Base-by-base conservation (phyloP, 2,888 invertebrate species). In the Scaptodrosophila latifasciaeformis region DNA sequence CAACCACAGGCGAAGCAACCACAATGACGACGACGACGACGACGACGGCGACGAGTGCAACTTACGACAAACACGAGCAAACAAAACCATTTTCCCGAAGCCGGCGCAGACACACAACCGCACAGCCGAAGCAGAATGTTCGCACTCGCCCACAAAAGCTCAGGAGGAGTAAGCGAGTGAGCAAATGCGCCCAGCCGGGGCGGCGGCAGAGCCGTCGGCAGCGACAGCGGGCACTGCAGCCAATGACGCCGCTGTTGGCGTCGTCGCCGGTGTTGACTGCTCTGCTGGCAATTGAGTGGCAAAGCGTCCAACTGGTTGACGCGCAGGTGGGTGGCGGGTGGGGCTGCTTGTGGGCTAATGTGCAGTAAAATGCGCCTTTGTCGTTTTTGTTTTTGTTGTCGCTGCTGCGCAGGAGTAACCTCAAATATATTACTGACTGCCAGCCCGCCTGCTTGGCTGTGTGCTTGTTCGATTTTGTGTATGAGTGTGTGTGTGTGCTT, bases 41-140 rank as follows among this genome's bases (percentile, higher is more conserved):
- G 27, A 56, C 64, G 45, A 54, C 49, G 19, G 59, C 64, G 27
- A 58, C 62, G 43, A 62, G 56, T 54, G 65, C 72, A 60, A 77
- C 77, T 59, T 72, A 77, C 72, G 80, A 77, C 69, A 66, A 67
- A 65, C 80, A 80, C 75, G 80, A 76, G 70, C 80, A 63, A 64
- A 62, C 72, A 68, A 81, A 67, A 69, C 56, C 67, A 55, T 54
- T 58, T 45, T 44, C 15, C 37, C 37, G 37, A 37, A 31, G 31
- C 31, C 31, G 50, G 71, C 67, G 72, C 75, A 68, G 67, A 62
- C 47, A 45, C n/a, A n/a, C 9, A 52, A 46, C 67, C 75, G 72
- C 17, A 31, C 62, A 81, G 59, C 70, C 66, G 58, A 62, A 62
- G 70, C 59, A 60, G n/a, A n/a, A 57, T 29, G 29, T 5, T 19